Evolutionary conservation across 2,113 vertebrate species (phyloP).

Genomic region (Agapornis roseicollis): DNA sequence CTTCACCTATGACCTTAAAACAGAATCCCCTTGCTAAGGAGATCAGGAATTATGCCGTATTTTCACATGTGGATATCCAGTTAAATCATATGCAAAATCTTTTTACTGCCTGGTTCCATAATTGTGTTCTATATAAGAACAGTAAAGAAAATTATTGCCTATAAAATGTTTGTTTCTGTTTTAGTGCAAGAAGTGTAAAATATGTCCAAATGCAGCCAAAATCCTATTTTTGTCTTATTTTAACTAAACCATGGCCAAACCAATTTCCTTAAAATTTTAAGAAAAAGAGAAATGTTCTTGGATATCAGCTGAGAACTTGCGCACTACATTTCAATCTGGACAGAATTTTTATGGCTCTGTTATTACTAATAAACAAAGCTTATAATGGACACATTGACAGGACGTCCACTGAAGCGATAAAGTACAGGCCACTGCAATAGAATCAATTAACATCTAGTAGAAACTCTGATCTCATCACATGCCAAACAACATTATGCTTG

Average conservation of each 20-base stretch:
- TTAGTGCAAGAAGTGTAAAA: constrained; percentile 16
- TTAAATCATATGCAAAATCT: background rate
- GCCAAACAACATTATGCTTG: background rate
- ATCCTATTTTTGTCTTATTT: constrained; percentile 6
- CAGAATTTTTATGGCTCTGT: constrained; percentile 31
- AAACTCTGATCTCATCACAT: constrained; percentile 22
- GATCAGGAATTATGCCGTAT: background rate
- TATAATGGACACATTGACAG: constrained; percentile 48
- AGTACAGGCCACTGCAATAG: background rate
- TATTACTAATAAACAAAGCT: constrained; percentile 48
- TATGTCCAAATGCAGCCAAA: constrained; percentile 25
- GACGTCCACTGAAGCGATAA: background rate
- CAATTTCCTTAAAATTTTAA: constrained; percentile 46
- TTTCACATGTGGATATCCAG: background rate
- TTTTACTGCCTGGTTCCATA: background rate
- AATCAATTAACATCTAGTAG: constrained; percentile 42
- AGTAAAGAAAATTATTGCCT: background rate
- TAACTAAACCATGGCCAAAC: constrained; percentile 38
- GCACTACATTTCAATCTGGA: constrained; percentile 6
- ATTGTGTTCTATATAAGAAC: constrained; percentile 17
- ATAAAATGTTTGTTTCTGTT: constrained; percentile 23
- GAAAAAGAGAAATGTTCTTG: constrained; percentile 29
- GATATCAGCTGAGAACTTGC: background rate
- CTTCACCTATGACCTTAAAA: background rate
- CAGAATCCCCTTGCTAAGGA: background rate